phyloP scores from a whole-genome alignment of 2,888 invertebrate genomes.

The Pristionchus maxplancki region DNA sequence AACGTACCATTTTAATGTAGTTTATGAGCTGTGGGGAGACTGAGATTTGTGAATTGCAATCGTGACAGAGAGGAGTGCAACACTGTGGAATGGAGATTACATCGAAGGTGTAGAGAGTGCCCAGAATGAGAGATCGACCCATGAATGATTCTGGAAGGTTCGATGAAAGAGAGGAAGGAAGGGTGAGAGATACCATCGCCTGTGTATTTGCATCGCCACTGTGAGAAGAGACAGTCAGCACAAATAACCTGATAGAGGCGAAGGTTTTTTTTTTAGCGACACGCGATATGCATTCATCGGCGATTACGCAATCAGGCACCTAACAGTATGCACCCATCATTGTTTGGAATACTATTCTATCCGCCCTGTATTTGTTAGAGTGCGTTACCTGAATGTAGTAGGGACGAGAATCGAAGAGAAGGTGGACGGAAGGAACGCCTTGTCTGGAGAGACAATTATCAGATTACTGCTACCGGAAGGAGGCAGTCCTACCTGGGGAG shows the following conservation, averaged over 20 bases:
- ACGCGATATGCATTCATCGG: no score
- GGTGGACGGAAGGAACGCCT: constrained; percentile 26
- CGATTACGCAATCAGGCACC: no score
- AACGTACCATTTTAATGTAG: constrained; percentile 60
- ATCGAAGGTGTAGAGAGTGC: constrained; percentile 98
- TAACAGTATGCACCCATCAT: no score
- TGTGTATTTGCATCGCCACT: constrained; percentile 63
- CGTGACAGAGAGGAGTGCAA: constrained; percentile 61
- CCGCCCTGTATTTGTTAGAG: no score
- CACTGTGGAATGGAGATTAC: constrained; percentile 94
- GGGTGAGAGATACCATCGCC: constrained; percentile 49
- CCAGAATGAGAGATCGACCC: constrained; percentile 92
- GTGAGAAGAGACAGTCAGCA: constrained; percentile 63
- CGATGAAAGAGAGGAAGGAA: neutral
- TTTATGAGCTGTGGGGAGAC: constrained; percentile 59
- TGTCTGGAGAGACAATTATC: constrained; percentile 77
- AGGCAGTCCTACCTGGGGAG: constrained; percentile 89
- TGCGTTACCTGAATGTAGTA: constrained; percentile 60
- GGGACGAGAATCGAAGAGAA: constrained; percentile 58
- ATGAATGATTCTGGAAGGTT: constrained; percentile 83
- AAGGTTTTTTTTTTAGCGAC: no score
- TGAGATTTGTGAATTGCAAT: constrained; percentile 58
- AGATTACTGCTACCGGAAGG: constrained; percentile 81
- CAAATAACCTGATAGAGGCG: constrained; percentile 56
- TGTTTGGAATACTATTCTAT: no score